Conservation (phyloP, 2,888 invertebrate genomes). For the Meteorus cinctellus region DNA sequence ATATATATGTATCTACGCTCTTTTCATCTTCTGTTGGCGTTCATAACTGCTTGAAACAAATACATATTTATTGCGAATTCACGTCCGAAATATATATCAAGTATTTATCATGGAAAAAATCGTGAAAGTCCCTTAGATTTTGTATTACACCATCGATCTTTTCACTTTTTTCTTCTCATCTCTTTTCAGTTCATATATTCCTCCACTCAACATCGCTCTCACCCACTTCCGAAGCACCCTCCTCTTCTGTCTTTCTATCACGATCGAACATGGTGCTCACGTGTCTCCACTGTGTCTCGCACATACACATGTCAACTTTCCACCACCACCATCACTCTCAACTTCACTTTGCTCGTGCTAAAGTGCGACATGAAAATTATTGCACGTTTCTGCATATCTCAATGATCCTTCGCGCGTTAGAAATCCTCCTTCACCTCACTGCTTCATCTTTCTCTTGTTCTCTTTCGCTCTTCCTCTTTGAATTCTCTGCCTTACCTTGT, state of each 20-base stretch:
- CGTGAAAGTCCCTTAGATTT: neutral
- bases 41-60: constrained; percentile 15
- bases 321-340: constrained; percentile 22
- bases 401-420: constrained; percentile 53
- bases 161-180: constrained; percentile 1
- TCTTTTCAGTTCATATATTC: constrained; percentile 8
- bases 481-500: constrained; percentile 8
- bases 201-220: constrained; percentile 5
- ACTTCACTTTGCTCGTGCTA: constrained; percentile 56
- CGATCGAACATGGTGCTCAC: constrained; percentile 41
- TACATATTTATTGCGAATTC: too few species aligned
- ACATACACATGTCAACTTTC: constrained; percentile 33
- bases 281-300: constrained; percentile 38
- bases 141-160: neutral
- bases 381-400: constrained; percentile 64
- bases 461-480: constrained; percentile 6
- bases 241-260: constrained; percentile 42
- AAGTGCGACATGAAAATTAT: constrained; percentile 62
- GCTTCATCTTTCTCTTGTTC: constrained; percentile 35
- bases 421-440: constrained; percentile 35
- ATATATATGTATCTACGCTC: neutral
- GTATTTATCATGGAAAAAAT: neutral
- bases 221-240: constrained; percentile 33
- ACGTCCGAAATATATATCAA: neutral
- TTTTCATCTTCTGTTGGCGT: constrained; percentile 20